phyloP scores from a whole-genome alignment of 2,888 invertebrate species.

The Brenthis ino region DNA sequence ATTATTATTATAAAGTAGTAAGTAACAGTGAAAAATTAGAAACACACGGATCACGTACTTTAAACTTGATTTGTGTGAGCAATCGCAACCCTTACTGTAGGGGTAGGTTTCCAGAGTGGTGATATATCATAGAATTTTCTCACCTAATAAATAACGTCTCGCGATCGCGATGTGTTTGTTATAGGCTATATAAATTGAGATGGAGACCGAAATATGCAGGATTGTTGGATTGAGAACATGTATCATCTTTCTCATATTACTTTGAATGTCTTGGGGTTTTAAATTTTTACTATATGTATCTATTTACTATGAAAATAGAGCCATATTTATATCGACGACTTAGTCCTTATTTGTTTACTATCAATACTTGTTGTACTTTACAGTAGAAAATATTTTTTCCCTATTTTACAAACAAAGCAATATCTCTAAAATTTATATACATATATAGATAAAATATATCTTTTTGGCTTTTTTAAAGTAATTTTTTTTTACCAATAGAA shows the following conservation, averaged over 20 bases:
- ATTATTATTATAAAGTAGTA: neutral
- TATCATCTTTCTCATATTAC: conserved; percentile 15
- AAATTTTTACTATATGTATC: neutral
- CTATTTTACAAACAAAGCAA: too few species aligned
- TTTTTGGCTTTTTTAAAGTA: too few species aligned
- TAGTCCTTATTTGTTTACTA: too few species aligned
- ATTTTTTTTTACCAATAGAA: too few species aligned
- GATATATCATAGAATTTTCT: conserved; percentile 51
- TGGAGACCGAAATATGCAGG: conserved; percentile 58
- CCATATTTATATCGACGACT: too few species aligned
- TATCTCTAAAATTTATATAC: too few species aligned
- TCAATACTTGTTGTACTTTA: too few species aligned
- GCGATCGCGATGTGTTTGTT: conserved; percentile 42
- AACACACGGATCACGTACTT: conserved; percentile 30
- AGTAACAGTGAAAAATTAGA: conserved; percentile 27
- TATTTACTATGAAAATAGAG: too few species aligned
- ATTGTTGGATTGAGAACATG: conserved; percentile 39
- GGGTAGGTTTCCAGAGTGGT: conserved; percentile 44
- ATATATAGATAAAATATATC: too few species aligned
- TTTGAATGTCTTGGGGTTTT: conserved; percentile 12
- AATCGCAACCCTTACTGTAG: conserved; percentile 45
- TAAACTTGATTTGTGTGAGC: conserved; percentile 41
- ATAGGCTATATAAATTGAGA: conserved; percentile 71
- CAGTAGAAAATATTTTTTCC: too few species aligned
- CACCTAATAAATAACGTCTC: conserved; percentile 39